Evolutionary conservation across 2,888 invertebrate species (phyloP).

Genomic region (Drosophila rubida): DNA sequence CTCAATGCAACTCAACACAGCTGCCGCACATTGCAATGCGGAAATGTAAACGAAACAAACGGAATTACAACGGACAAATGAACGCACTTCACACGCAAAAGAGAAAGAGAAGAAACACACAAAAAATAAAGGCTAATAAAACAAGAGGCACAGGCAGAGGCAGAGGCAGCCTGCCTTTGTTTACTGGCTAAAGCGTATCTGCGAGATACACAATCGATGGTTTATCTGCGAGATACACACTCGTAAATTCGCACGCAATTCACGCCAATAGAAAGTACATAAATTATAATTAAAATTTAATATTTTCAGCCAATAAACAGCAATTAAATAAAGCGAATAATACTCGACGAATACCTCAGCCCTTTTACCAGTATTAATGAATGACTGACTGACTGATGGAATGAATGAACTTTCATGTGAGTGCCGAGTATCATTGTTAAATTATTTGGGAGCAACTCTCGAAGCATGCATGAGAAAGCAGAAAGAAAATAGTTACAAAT

Average conservation of each 20-base stretch:
- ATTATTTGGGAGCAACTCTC: slow-evolving; percentile 13
- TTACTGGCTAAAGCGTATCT: slow-evolving; percentile 47
- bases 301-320: slow-evolving; percentile 21
- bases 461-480: slow-evolving; percentile 36
- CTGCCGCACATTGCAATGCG: slow-evolving; percentile 50
- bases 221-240: slow-evolving; percentile 23
- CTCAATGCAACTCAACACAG: slow-evolving; percentile 11
- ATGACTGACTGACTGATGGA: neutral
- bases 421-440: slow-evolving; percentile 11
- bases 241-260: slow-evolving; percentile 46
- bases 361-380: neutral
- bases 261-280: slow-evolving; percentile 29
- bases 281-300: slow-evolving; percentile 19
- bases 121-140: slow-evolving; percentile 7
- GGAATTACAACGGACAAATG: slow-evolving; percentile 42
- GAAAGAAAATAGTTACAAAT: slow-evolving; percentile 47
- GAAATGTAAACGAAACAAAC: slow-evolving; percentile 65
- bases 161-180: slow-evolving; percentile 2
- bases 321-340: slow-evolving; percentile 8
- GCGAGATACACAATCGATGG: slow-evolving; percentile 22
- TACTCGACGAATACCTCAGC: neutral
- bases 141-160: slow-evolving; percentile 4
- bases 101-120: slow-evolving; percentile 5
- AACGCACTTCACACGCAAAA: slow-evolving; percentile 73
- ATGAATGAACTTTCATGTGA: slow-evolving; percentile 23